Conservation (phyloP, 2,797 vertebrate species). For the Myotis vivesi region DNA sequence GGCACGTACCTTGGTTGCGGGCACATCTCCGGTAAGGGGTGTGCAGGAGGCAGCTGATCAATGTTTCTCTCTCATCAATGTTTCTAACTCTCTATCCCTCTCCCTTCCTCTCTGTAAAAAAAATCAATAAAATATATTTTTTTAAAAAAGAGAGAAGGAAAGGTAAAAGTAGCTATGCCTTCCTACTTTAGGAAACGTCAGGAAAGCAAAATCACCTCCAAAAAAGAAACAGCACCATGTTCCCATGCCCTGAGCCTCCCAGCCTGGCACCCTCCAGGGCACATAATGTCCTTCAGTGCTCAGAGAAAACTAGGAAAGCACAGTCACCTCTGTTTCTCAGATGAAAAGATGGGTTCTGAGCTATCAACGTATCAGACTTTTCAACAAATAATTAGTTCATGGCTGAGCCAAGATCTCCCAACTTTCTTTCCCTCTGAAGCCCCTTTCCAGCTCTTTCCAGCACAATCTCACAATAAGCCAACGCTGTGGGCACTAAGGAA, state of each 20-base stretch:
- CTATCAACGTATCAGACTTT: neutral
- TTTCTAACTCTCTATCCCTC: no score
- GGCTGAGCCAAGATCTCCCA: neutral
- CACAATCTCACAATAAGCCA: neutral
- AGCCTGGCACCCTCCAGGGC: neutral
- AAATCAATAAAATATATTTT: no score
- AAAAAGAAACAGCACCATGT: neutral
- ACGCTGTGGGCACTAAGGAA: neutral
- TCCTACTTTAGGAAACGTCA: neutral
- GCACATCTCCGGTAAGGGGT: no score
- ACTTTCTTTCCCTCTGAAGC: neutral
- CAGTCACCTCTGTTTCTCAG: neutral
- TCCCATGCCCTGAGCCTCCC: neutral
- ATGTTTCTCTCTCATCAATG: no score
- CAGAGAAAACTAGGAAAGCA: neutral
- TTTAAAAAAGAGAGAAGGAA: neutral
- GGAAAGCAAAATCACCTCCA: neutral
- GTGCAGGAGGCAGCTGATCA: no score
- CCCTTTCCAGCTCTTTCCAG: neutral
- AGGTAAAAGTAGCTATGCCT: neutral
- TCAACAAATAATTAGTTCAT: neutral
- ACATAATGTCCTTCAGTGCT: neutral
- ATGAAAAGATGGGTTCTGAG: neutral
- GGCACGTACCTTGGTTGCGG: no score
- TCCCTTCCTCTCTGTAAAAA: no score